These are phyloP conservation scores for Periophthalmus modestus DNA, from an alignment of 2,113 vertebrate genomes.

Conservation along the genomic window DNA sequence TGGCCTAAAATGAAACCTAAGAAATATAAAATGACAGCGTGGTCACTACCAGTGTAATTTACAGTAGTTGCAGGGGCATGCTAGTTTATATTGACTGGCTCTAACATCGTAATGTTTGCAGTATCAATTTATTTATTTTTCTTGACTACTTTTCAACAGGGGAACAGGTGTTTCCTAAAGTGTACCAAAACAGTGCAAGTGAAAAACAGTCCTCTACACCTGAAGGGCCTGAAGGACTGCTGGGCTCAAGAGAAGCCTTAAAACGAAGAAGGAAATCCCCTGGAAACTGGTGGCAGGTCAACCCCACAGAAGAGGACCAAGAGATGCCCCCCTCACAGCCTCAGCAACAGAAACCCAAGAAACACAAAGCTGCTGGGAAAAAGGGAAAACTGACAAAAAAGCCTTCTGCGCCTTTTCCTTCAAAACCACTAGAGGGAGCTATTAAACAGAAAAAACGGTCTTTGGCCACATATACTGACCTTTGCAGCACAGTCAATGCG, in stretches of 20 bases:
- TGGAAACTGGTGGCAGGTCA: slow-evolving; percentile 50
- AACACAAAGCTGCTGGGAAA: slow-evolving; percentile 6
- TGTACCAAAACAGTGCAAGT: slow-evolving; percentile 17
- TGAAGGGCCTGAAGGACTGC: neutral
- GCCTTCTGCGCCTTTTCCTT: neutral
- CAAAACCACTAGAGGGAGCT: slow-evolving; percentile 25
- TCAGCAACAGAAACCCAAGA: slow-evolving; percentile 9
- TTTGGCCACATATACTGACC: slow-evolving; percentile 48
- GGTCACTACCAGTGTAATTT: neutral
- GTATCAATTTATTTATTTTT: neutral
- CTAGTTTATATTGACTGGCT: neutral
- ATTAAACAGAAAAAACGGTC: slow-evolving; percentile 20
- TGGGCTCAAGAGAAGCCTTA: neutral
- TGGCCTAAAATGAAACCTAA: neutral
- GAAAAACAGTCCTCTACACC: slow-evolving; percentile 2
- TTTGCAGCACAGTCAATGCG: slow-evolving; percentile 26
- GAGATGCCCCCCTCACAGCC: neutral
- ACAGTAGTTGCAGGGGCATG: neutral
- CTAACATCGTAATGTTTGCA: neutral
- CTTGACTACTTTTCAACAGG: slow-evolving; percentile 45
- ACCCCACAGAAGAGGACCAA: neutral
- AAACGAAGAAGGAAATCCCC: slow-evolving; percentile 56
- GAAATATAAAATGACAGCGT: neutral
- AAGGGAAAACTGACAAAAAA: slow-evolving; percentile 12
- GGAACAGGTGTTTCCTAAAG: slow-evolving; percentile 40